Evolutionary conservation across 2,797 vertebrate species (phyloP).

Genomic region (Fistularia commersonii): DNA sequence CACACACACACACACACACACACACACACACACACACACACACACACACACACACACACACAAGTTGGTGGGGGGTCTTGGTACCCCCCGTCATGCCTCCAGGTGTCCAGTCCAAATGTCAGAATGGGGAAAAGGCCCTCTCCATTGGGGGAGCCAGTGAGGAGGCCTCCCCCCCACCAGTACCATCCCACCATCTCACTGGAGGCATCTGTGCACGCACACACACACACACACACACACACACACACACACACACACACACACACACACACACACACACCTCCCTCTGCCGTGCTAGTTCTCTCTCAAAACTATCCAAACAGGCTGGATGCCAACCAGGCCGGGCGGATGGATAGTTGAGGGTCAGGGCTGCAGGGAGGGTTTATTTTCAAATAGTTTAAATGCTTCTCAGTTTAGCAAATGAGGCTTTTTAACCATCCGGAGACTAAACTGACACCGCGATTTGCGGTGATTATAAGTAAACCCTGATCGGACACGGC

Average conservation of each 20-base stretch:
- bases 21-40: conserved; percentile 20
- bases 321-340: conserved; percentile 28
- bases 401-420: too few species aligned
- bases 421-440: too few species aligned
- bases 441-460: background rate
- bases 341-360: conserved; percentile 31
- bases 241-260: conserved; percentile 4
- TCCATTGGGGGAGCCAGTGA: conserved; percentile 3
- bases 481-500: conserved; percentile 12
- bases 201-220: conserved; percentile 24
- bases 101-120: conserved; percentile 11
- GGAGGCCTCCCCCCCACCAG: conserved; percentile 25
- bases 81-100: conserved; percentile 3
- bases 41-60: conserved; percentile 32
- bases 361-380: conserved; percentile 8
- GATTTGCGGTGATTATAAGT: conserved; percentile 37
- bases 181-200: conserved; percentile 14
- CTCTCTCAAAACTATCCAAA: conserved; percentile 48
- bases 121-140: conserved; percentile 6
- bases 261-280: conserved; percentile 14
- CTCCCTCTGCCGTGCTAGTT: conserved; percentile 19
- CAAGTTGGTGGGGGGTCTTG: conserved; percentile 40
- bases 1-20: conserved; percentile 9
- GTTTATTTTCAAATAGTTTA: too few species aligned
- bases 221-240: background rate